These are phyloP conservation scores for Eidolon dupreanum DNA, from an alignment of 2,797 vertebrate genomes.

Conservation along the genomic window DNA sequence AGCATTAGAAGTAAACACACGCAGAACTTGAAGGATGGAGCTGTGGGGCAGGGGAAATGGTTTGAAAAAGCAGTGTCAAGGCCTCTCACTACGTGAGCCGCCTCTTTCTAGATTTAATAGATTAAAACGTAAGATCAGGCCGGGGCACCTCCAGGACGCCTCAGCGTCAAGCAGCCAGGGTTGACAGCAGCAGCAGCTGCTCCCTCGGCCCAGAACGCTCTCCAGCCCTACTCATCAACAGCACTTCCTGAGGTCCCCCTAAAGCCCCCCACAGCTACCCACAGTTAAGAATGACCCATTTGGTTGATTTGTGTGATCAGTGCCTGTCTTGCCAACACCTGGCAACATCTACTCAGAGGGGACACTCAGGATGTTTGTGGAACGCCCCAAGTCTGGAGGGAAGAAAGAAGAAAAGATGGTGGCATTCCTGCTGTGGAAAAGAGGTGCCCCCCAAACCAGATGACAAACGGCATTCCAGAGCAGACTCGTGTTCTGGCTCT, in stretches of 20 bases:
- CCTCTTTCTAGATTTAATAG: background rate
- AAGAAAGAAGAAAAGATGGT: background rate
- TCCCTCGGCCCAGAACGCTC: background rate
- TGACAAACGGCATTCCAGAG: background rate
- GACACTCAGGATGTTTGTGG: background rate
- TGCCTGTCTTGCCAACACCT: background rate
- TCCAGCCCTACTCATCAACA: accelerated
- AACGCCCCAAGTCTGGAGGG: background rate
- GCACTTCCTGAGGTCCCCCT: background rate
- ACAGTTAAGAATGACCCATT: background rate
- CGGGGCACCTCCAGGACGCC: background rate
- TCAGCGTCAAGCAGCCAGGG: no score
- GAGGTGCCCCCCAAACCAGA: background rate
- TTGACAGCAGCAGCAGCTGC: background rate
- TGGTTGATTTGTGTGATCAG: background rate
- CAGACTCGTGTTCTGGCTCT: background rate
- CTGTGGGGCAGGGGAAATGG: background rate
- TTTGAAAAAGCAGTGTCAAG: background rate
- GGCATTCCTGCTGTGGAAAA: background rate
- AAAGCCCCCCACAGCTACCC: background rate
- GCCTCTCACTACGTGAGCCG: background rate
- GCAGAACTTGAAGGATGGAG: background rate
- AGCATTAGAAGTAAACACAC: background rate
- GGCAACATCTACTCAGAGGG: background rate
- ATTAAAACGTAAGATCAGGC: background rate